phyloP scores from a whole-genome alignment of 1,140 invertebrate genomes.

The Drosophila sp. region DNA sequence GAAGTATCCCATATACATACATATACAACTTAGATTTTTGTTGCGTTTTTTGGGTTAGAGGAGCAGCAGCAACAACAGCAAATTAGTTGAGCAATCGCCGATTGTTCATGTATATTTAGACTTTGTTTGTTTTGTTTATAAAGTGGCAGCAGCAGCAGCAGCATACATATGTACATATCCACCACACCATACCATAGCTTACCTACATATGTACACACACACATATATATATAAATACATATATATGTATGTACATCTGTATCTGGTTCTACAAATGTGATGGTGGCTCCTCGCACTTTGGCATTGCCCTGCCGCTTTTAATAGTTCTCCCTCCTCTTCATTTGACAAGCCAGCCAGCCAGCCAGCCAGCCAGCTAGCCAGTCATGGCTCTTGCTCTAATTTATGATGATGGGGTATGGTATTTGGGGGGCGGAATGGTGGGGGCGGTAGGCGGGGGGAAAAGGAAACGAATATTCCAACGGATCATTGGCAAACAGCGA shows the following conservation, averaged over 20 bases:
- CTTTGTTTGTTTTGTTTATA: conserved; percentile 80
- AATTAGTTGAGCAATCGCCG: conserved; percentile 80
- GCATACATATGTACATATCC: conserved; percentile 22
- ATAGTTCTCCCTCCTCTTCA: conserved; percentile 67
- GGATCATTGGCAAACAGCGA: conserved; percentile 38
- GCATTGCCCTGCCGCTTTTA: conserved; percentile 60
- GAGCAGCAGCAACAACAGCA: conserved; percentile 67
- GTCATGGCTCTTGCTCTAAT: conserved; percentile 45
- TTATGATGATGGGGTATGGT: conserved; percentile 44
- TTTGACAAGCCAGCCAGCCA: conserved; percentile 65
- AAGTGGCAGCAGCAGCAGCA: conserved; percentile 60
- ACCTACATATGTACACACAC: conserved; percentile 27
- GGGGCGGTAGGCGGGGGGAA: background rate
- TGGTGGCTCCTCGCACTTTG: conserved; percentile 52
- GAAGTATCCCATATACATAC: conserved; percentile 22
- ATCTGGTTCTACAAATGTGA: conserved; percentile 24
- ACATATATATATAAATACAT: conserved; percentile 6
- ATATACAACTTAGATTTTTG: conserved; percentile 38
- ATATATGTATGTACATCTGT: conserved; percentile 28
- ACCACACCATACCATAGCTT: conserved; percentile 35
- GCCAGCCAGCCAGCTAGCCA: conserved; percentile 41
- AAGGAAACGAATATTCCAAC: conserved; percentile 34
- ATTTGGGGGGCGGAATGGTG: no score
- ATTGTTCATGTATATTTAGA: conserved; percentile 74
- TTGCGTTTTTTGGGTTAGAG: conserved; percentile 4